Evolutionary conservation across 1,140 invertebrate species (phyloP), one percentile per base, ranked within the genome.

Genomic region (Hermetia illucens): DNA sequence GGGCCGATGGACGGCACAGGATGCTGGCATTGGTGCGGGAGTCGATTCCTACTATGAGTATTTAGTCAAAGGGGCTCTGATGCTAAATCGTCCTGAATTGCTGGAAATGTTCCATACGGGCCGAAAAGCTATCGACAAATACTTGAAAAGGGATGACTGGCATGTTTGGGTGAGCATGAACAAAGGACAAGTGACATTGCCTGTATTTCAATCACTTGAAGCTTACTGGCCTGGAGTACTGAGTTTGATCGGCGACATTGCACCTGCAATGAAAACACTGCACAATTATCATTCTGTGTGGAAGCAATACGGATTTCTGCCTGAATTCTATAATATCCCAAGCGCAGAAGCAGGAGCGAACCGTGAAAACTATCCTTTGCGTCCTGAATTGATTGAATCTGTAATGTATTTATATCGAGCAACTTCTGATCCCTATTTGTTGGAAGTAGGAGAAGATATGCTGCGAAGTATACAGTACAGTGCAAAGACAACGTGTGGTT

Each of bases 11-110:
- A 96, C 91, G 10, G 95, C 93, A 3, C 76, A 89, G 21, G 96
- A 98, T 66, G 80, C 91, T 31, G 93, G 91, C 5, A 79, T 80
- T 40, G 83, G 88, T 2, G 90, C 89, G 16, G 95, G 94, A 10
- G 84, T 98, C 8, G 96, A 99, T 63, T 98, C 95, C 0, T 98
- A 94, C 56, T 98, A 91, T 69, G 96, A 99, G 64, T 99, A 99
- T 64, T 68, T 99, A 36, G 92, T 94, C 0, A 99, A 99, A 74
- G 94, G 89, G 3, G 77, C 87, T 5, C 65, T 84, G 8, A 49
- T 86, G 16, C 64, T 86, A 5, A 77, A 83, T 52, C 72, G 80
- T 42, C 91, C 94, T 2, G 78, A 91, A 52, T 61, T 98, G 19
- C 78, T 95, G 65, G 75, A 83, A 16, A 90, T 95, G 72, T 98